Evolutionary conservation across 2,888 invertebrate species (phyloP).

Genomic region (Bombylius major): DNA sequence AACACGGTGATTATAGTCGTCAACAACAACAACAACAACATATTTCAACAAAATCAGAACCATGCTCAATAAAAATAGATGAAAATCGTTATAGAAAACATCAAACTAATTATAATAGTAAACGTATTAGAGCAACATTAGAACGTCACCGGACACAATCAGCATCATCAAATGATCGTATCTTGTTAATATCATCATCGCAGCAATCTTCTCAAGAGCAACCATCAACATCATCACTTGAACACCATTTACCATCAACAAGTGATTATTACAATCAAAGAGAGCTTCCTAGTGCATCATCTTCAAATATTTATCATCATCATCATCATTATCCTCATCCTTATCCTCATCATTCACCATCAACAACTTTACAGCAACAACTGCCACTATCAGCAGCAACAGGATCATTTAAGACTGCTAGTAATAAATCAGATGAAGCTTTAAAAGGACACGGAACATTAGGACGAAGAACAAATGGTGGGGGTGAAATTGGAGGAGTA

Average conservation of each 20-base stretch:
- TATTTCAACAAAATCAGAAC: slow-evolving; percentile 19
- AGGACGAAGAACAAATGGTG: too few relatives aligned
- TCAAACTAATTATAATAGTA: neutral
- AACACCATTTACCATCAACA: neutral
- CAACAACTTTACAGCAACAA: neutral
- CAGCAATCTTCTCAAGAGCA: slow-evolving; percentile 9
- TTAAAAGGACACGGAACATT: too few relatives aligned
- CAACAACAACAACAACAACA: neutral
- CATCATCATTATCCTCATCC: neutral
- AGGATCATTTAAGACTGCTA: too few relatives aligned
- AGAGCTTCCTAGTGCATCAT: neutral
- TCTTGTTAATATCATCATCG: slow-evolving; percentile 5
- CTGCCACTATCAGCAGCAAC: neutral
- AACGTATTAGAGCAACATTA: slow-evolving; percentile 18
- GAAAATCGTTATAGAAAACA: neutral
- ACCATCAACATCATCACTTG: neutral
- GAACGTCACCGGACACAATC: slow-evolving; percentile 32
- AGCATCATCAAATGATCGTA: slow-evolving; percentile 24
- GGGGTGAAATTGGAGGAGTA: too few relatives aligned
- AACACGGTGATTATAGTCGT: too few relatives aligned
- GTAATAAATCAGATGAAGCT: too few relatives aligned
- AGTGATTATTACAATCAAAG: neutral
- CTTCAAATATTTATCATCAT: neutral
- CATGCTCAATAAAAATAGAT: neutral
- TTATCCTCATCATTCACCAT: neutral